Base-by-base conservation (phyloP, 2,888 invertebrate genomes). In the Parnassius apollo region DNA sequence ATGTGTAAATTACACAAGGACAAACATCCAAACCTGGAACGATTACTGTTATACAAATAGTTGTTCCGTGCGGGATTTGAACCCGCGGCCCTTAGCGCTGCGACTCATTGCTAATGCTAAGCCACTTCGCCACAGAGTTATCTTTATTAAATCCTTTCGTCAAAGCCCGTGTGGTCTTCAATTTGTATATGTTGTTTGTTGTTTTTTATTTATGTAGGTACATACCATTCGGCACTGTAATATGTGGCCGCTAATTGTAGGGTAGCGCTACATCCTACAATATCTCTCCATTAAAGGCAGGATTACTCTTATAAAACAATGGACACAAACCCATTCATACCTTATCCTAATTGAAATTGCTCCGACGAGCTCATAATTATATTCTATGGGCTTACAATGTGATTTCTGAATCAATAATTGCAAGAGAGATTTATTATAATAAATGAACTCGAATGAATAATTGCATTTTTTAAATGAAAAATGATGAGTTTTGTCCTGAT, bases 251-350 rank as follows among this genome's bases (percentile, higher is more conserved):
- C 42, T 62, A 62, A 62, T 62, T 62, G 57, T 51, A 42, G 22
- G 52, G 12, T 48, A 46, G 1, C 13, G 45, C 48, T 56, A 10
- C 52, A 64, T 50, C 66, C 50, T 57, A 61, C 68, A 66, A 62
- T 64, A 59, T 68, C 61, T 42, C 61, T 59, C 67, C 68, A 68
- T 67, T 67, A 67, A 65, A 67, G 65, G 65, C 58, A 51, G 61
- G 62, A 64, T 68, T 65, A 66, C 64, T 45, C 66, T 62, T 61
- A 58, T 61, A 61, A 61, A 53, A 69, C 69, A 69, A 69, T 69
- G 66, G 66, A 44, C 22, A 25, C 46, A 42, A 22, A 48, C 53
- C 49, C 48, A 62, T 57, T 58, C 51, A 48, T 54, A 18, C 48
- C 54, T 57, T 48, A 53, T 57, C 57, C 62, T 58, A 58, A 57